These are phyloP conservation scores for Coptodon bakossiorum DNA, from an alignment of 2,113 vertebrate species.

Conservation along the genomic window DNA sequence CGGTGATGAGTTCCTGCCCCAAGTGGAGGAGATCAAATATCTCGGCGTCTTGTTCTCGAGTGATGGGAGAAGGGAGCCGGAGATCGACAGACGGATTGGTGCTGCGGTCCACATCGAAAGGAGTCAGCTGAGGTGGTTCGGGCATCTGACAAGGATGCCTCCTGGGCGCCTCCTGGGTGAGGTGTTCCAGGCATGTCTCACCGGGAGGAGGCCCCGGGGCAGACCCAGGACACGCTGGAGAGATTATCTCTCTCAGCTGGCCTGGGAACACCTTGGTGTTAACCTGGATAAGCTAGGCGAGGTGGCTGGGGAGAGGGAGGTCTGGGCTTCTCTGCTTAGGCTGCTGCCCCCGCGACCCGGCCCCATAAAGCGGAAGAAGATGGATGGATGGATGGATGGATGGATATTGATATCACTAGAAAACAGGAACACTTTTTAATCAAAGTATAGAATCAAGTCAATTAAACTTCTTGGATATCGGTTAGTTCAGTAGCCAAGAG, in stretches of 20 bases:
- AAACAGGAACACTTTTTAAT: not conserved
- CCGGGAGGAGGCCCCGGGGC: accelerated
- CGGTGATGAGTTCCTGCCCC: not conserved
- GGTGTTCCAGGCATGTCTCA: not conserved
- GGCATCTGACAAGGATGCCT: too few relatives aligned
- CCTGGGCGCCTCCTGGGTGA: not conserved
- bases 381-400: not conserved
- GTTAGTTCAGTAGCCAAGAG: not conserved
- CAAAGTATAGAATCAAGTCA: not conserved
- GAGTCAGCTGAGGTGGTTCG: too few relatives aligned
- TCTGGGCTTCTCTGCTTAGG: not conserved
- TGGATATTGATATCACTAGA: not conserved
- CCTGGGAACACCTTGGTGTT: not conserved
- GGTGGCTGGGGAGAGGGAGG: not conserved
- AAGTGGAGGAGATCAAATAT: not conserved
- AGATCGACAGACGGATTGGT: not conserved
- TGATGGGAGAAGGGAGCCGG: not conserved
- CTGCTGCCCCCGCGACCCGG: accelerated
- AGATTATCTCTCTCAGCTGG: not conserved
- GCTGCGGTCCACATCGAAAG: not conserved
- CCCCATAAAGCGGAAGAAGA: not conserved
- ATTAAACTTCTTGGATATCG: not conserved
- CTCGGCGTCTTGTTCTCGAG: not conserved
- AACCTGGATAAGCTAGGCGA: accelerated
- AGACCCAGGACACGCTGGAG: not conserved